phyloP scores from a whole-genome alignment of 2,888 invertebrate genomes.

The Chesias legatella region DNA sequence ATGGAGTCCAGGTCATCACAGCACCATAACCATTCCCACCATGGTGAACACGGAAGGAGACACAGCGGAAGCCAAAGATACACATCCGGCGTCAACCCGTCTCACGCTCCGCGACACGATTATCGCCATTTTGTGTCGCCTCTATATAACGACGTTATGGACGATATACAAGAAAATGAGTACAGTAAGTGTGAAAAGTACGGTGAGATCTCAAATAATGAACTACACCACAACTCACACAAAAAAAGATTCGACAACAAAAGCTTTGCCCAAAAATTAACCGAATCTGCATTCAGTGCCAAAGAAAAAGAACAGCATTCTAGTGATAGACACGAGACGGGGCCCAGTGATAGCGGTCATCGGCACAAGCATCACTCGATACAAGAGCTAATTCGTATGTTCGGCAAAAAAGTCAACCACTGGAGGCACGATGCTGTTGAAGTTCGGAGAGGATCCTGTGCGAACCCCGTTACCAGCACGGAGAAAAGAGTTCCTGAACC shows the following conservation, averaged over 20 bases:
- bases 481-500: conserved; percentile 62
- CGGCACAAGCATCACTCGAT: conserved; percentile 85
- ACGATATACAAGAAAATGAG: conserved; percentile 73
- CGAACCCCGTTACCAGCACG: conserved; percentile 67
- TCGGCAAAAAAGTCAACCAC: conserved; percentile 87
- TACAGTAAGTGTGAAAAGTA: conserved; percentile 73
- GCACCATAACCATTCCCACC: conserved; percentile 48
- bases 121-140: conserved; percentile 72
- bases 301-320: conserved; percentile 47
- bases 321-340: conserved; percentile 60
- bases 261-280: conserved; percentile 66
- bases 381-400: conserved; percentile 87
- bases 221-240: conserved; percentile 46
- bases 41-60: conserved; percentile 49
- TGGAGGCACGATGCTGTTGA: conserved; percentile 83
- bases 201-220: conserved; percentile 69
- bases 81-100: conserved; percentile 49
- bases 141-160: conserved; percentile 68
- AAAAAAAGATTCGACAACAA: conserved; percentile 63
- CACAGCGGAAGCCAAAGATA: conserved; percentile 55
- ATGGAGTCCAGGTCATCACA: conserved; percentile 52
- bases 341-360: conserved; percentile 52
- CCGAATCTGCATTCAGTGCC: conserved; percentile 45
- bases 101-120: conserved; percentile 54
- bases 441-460: conserved; percentile 65